Base-by-base conservation (phyloP, 2,888 invertebrate genomes). In the Dicycla oo region DNA sequence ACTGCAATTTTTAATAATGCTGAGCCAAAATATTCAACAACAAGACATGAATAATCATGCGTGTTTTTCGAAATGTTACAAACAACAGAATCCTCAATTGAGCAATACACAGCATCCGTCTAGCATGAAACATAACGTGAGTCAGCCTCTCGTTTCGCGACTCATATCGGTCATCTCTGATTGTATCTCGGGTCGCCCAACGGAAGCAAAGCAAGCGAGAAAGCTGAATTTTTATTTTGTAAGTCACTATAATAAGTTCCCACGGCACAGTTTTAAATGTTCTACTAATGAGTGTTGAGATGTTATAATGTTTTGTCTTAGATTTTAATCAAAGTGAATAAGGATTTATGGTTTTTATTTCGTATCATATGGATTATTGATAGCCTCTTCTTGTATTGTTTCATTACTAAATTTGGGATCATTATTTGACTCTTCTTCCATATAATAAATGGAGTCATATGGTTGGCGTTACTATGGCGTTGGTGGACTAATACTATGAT, bases 191-290 rank as follows among this genome's bases (percentile, higher is more conserved):
- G 87, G 88, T 88, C 92, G 87, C 88, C 88, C 93, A 90, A 94
- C 94, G 93, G 94, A 94, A 95, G 95, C 95, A 85, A 87, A 88
- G 81, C 84, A 80, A 89, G 91, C 93, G 92, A 93, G 94, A 95
- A 93, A 94, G 94, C 91, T 89, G 87, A 83, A 93, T 95, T 94
- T 95, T 94, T 94, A 91, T 90, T 85, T 87, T 88, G 86, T 90
- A 92, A 90, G 89, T 92, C 91, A 91, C 90, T 71, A 54, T 69
- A 65, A 54, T 69, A 65, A 71, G 88, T 95, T 95, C 95, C 91
- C 95, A 95, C 95, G 94, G 84, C 88, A 86, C 85, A 90, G 87
- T 88, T 91, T 86, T 83, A 79, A 87, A 86, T 78, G 69, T 73
- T 78, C 30, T 53, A 49, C 56, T 82, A 81, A 58, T 74, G 61